Evolutionary conservation across 2,888 invertebrate species (phyloP), one percentile per base, ranked within the genome.

Genomic region (Fissipunctia ypsillon): DNA sequence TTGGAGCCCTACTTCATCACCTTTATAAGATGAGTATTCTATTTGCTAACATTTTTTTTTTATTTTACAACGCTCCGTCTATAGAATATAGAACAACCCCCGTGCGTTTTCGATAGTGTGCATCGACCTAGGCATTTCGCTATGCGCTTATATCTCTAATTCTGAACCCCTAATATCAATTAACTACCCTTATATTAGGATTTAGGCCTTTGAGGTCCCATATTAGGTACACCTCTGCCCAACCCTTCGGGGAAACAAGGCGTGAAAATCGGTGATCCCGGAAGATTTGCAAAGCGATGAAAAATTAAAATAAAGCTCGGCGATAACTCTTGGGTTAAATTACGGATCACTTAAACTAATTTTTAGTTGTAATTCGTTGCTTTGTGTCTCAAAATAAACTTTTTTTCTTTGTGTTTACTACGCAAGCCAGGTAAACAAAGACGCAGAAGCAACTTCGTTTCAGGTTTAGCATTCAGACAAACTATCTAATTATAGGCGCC

Each of bases 1-100:
- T 10, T 14, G 41, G 57, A 50, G 43, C 35, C 57, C 59, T 52
- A 45, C 38, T 45, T 28, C 9, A 25, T 38, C 16, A 35, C 28
- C 9, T n/a, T 14, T 52, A 16, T n/a, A 45, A 80, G 80, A 52
- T 75, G 80, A 75, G 80, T 75, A 72, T 43, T 45, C 4, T 45
- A n/a, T 80, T 45, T 59, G 43, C 16, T 9, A 25, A 25, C 35
- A 12, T 57, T 38, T 52, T 52, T 25, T 25, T 31, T 6, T 28
- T 45, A 19, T 35, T 74, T 71, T 72, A 3, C 14, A 25, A 10
- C 1, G 2, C 16, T 56, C 1, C 0, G 6, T 48, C 5, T 45
- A 14, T 19, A 43, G 35, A n/a, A n/a, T n/a, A 16, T 45, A 45
- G 9, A n/a, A 45, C 16, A 73, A n/a, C 4, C 9, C 22, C 2